A percentile compares a stretch with the other conserved stretches of the same genome.
Conservation (phyloP, 2,888 invertebrate species). For the Leptopilina syphax region DNA sequence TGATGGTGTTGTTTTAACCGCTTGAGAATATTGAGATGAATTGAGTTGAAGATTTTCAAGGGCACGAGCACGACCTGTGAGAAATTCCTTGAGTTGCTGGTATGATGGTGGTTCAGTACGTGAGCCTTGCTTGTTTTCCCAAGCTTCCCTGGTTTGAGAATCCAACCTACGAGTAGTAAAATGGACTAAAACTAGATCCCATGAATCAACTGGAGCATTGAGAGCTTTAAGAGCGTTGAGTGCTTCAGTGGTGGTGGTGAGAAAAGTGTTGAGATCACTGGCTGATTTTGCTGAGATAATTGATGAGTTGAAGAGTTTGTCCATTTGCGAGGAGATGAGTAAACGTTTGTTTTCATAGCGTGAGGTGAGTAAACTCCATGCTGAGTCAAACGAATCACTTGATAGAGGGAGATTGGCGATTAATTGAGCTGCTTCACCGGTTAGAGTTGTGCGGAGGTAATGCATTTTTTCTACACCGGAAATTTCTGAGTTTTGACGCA, state of each 20-base stretch:
- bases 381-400: not conserved
- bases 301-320: not conserved
- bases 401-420: not conserved
- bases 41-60: not conserved
- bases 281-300: not conserved
- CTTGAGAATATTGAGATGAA: not conserved
- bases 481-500: not conserved
- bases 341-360: not conserved
- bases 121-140: slow-evolving; percentile 46
- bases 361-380: not conserved
- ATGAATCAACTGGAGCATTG: slow-evolving; percentile 38
- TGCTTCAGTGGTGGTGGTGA: not conserved
- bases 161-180: slow-evolving; percentile 43
- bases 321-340: not conserved
- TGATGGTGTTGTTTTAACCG: not conserved
- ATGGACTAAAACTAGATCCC: slow-evolving; percentile 49
- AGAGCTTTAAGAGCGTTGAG: not conserved
- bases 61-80: slow-evolving; percentile 1
- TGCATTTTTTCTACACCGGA: not conserved
- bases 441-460: not conserved
- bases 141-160: slow-evolving; percentile 41
- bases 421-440: not conserved
- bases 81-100: slow-evolving; percentile 44
- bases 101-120: slow-evolving; percentile 36
- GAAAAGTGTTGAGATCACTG: not conserved